Base-by-base conservation (phyloP, 2,113 vertebrate species). In the cat (Felis catus) region DNA sequence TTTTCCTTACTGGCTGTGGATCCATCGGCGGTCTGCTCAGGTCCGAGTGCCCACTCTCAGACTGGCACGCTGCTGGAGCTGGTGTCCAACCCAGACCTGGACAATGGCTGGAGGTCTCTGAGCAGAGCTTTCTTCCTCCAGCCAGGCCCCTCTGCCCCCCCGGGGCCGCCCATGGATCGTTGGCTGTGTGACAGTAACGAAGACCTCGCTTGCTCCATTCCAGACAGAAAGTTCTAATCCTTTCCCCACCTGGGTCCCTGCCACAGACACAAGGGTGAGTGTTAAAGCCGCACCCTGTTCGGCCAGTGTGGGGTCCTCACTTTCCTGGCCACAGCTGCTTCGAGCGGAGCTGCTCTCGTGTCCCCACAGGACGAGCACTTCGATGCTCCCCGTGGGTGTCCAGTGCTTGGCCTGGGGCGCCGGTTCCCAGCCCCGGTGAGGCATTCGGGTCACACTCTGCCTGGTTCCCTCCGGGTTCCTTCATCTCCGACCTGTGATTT, bases 21-120 rank as follows among this genome's bases (percentile, higher is more conserved):
- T 9, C 5, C 21, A 29, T 33, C 5, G 36, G 13, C 29, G 4
- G 14, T 45, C 11, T 0, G 5, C 61, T 41, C n/a, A 33, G 21
- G 53, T 39, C 25, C 18, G 21, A 29, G 0, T 2, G 51, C 4
- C 71, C 51, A 1, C 53, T n/a, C 21, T 36, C 65, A 21, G 83
- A 21, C 1, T 1, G 78, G n/a, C 3, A 1, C 0, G 31, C 14
- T 3, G 9, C 74, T 3, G 3, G 12, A 0, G 0, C 29, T 45
- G 76, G 53, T 53, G 27, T 1, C 13, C 1, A 1, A 10, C 51
- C n/a, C 12, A 23, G 45, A 15, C 5, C 36, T 3, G 18, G 48
- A 18, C 58, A 31, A 36, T 1, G 19, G 27, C 1, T 11, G 23
- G 7, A 16, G 1, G 3, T 23, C 66, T 61, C 55, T 25, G 13